Conservation (phyloP, 2,797 vertebrate species). For the Hippopotamyrus pictus region DNA sequence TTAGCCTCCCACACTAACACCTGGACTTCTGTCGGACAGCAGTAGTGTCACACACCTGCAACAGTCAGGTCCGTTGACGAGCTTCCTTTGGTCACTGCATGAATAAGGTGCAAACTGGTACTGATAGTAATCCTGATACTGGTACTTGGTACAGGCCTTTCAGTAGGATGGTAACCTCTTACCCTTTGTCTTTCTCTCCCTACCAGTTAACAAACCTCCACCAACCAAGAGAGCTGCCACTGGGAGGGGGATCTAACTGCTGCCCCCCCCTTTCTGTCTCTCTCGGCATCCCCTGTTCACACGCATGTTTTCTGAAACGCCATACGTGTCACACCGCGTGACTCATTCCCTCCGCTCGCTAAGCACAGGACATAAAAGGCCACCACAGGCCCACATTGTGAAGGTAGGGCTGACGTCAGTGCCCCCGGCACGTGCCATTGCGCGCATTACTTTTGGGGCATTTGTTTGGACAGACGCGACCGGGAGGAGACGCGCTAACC, state of each 20-base stretch:
- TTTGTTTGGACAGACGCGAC: not conserved
- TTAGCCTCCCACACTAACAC: not conserved
- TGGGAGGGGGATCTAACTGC: not conserved
- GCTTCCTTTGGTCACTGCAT: not conserved
- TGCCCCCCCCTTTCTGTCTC: not conserved
- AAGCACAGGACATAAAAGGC: not conserved
- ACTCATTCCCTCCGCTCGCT: not conserved
- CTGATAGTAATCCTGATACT: constrained; percentile 11
- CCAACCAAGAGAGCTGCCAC: constrained; percentile 15
- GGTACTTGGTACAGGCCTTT: not conserved
- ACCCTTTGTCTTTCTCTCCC: not conserved
- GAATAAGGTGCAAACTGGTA: not conserved
- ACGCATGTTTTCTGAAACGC: not conserved
- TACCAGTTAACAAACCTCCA: not conserved
- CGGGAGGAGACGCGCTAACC: not conserved
- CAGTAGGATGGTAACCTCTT: not conserved
- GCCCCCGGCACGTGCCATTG: not conserved
- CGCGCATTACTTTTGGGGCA: not conserved
- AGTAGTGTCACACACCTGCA: not conserved
- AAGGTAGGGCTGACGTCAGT: not conserved
- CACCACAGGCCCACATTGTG: not conserved
- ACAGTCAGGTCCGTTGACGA: not conserved
- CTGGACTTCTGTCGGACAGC: not conserved
- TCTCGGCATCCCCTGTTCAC: not conserved
- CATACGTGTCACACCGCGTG: not conserved